Conservation (phyloP, 2,113 vertebrate genomes). For the Hypomesus transpacificus region DNA sequence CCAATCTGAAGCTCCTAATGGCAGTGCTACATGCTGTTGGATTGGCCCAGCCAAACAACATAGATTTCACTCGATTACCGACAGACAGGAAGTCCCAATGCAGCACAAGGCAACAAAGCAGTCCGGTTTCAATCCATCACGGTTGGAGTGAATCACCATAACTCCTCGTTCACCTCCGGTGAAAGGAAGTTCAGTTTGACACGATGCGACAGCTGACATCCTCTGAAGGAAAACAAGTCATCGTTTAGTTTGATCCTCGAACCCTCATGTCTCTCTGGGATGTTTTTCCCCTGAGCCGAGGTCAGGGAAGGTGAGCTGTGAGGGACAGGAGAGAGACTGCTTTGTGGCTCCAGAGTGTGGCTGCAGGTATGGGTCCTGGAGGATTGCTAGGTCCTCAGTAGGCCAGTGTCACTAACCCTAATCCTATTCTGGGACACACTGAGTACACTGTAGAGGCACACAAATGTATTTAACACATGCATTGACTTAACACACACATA, state of each 20-base stretch:
- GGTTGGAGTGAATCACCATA: constrained; percentile 24
- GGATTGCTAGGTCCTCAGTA: no score
- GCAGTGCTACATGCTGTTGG: not conserved
- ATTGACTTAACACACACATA: no score
- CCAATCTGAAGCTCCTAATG: not conserved
- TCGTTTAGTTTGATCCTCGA: constrained; percentile 8
- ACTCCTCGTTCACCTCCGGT: not conserved
- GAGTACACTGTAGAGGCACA: no score
- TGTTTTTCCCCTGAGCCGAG: not conserved
- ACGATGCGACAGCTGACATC: constrained; percentile 17
- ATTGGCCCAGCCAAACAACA: constrained; percentile 41
- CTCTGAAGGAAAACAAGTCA: constrained; percentile 23
- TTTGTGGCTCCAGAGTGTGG: no score
- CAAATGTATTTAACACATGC: no score
- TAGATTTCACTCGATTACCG: constrained; percentile 25
- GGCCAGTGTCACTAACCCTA: no score
- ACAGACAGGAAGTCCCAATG: constrained; percentile 34
- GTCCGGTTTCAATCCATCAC: constrained; percentile 15
- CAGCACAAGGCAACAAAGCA: not conserved
- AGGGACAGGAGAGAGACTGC: not conserved
- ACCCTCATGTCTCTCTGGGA: constrained; percentile 8
- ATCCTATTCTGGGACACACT: no score
- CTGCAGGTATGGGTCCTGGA: not conserved
- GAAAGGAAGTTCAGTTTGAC: constrained; percentile 10
- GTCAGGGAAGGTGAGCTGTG: not conserved